Base-by-base conservation (phyloP, 2,797 vertebrate species). In the Champsocephalus esox region DNA sequence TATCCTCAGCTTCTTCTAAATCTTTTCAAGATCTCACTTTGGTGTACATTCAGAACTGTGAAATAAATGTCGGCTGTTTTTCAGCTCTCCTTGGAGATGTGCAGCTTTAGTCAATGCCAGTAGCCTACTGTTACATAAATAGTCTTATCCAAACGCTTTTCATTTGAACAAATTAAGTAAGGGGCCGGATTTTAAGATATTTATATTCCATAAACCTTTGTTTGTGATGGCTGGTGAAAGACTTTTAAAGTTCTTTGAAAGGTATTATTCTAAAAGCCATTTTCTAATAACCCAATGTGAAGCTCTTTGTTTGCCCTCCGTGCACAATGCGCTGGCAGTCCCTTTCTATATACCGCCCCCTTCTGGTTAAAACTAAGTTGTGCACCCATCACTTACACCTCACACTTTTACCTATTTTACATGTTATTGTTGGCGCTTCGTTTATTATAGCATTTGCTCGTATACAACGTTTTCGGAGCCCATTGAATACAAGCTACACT, bases 281-380 rank as follows among this genome's bases (percentile, higher is more conserved):
- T 57, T 51, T 45, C 17, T 51, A 6, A 72, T 2, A 6, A 7
- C 24, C 13, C 54, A 12, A 14, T 7, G 5, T 12, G 13, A 43
- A n/a, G 14, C 1, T 65, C 13, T 65, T 52, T 28, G 10, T 51
- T 54, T 59, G 17, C 24, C n/a, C 14, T 56, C 14, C 0, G 17
- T 68, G 11, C 17, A 2, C 1, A 43, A 1, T 17, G 28, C 21
- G 8, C 14, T 4, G 6, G 2, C n/a, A 3, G 34, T 9, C 16
- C 21, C 4, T 28, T 12, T 64, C 10, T 43, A 44, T 12, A 17
- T 34, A 65, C 14, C 4, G 60, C 84, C 60, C 70, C 61, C 82
- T 71, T 59, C 57, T 81, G 81, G 73, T 58, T 21, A 62, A 50
- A 73, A 41, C 58, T 3, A n/a, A 71, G 48, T 73, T 52, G 14